phyloP scores from a whole-genome alignment of 2,113 vertebrate genomes.

The Anseranas semipalmata region DNA sequence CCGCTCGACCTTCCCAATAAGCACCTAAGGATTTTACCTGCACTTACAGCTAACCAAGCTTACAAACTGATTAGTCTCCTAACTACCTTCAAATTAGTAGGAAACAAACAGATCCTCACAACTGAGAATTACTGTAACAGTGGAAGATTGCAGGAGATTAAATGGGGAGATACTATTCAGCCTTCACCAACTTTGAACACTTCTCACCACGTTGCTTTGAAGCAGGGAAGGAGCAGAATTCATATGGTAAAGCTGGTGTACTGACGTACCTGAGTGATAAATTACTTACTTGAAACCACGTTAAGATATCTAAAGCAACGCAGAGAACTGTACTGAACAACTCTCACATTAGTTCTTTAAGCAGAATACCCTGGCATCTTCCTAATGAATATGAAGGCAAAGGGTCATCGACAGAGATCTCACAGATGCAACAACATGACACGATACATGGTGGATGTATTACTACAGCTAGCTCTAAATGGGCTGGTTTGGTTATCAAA shows the following conservation, averaged over 20 bases:
- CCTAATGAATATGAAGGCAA: background rate
- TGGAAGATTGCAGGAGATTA: background rate
- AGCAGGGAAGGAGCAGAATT: background rate
- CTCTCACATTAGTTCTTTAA: background rate
- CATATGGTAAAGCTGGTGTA: background rate
- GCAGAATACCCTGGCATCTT: background rate
- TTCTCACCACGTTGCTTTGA: background rate
- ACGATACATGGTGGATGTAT: background rate
- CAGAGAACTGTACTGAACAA: background rate
- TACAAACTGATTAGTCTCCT: background rate
- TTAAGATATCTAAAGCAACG: background rate
- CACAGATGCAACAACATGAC: background rate
- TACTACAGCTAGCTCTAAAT: background rate
- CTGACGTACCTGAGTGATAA: background rate
- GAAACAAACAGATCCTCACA: background rate
- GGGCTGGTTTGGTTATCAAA: background rate
- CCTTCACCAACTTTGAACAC: background rate
- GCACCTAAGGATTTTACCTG: background rate
- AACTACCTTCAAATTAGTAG: background rate
- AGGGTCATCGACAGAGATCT: background rate
- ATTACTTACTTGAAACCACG: background rate
- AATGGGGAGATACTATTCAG: background rate
- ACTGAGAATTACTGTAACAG: background rate
- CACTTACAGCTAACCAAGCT: background rate
- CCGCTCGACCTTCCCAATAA: background rate